phyloP scores from a whole-genome alignment of 2,113 vertebrate genomes.

The Malurus alboscapulatus region DNA sequence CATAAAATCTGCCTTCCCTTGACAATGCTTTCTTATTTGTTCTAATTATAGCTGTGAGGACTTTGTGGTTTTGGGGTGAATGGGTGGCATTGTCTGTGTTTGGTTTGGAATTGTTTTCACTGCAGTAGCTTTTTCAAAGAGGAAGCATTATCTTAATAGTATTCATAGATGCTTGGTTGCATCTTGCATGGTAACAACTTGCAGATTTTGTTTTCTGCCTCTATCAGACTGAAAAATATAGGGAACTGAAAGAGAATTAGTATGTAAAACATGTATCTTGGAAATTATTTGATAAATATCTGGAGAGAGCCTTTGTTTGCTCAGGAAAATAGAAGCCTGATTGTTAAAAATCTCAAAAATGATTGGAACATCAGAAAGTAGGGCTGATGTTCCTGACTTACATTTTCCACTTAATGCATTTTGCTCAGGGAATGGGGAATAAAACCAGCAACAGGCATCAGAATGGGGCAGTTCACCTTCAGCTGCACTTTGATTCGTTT shows the following conservation, averaged over 20 bases:
- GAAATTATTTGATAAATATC: conserved; percentile 76
- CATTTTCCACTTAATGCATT: conserved; percentile 16
- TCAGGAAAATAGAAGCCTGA: conserved; percentile 61
- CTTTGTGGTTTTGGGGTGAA: background rate
- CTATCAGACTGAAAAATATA: conserved; percentile 5
- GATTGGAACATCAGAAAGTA: conserved; percentile 48
- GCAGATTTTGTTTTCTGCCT: background rate
- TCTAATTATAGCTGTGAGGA: background rate
- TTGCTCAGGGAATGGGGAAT: background rate
- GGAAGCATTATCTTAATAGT: conserved; percentile 33
- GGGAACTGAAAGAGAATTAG: conserved; percentile 38
- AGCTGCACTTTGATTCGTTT: background rate
- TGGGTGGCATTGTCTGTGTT: background rate
- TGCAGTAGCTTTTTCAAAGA: background rate
- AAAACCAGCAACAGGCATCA: background rate
- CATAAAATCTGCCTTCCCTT: background rate
- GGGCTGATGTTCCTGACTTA: conserved; percentile 35
- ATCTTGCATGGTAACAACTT: conserved; percentile 42
- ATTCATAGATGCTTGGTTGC: conserved; percentile 27
- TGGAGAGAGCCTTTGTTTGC: conserved; percentile 63
- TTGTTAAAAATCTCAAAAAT: conserved; percentile 45
- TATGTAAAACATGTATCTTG: conserved; percentile 47
- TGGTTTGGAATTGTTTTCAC: background rate
- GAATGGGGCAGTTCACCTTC: background rate
- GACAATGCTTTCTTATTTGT: background rate